Percentiles rank a stretch among this genome's conserved stretches.
Conservation (phyloP, 53 echinoderm and acorn worm species). For the Stichopus horrens region DNA sequence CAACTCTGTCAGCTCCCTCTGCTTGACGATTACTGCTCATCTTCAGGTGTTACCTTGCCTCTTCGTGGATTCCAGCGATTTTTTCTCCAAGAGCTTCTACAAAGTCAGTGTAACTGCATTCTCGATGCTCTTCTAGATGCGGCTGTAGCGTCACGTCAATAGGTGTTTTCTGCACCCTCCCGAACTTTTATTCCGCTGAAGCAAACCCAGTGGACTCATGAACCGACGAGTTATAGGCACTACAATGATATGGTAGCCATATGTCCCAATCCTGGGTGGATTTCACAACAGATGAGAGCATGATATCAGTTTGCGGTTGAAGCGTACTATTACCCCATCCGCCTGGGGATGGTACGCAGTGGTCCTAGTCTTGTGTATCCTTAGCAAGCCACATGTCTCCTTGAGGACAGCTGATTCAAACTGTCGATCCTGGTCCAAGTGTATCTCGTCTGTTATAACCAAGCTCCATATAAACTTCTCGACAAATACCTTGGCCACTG, state of each 20-base stretch:
- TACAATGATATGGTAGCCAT: no score
- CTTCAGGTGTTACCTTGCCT: neutral
- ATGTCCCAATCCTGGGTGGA: constrained; percentile 3
- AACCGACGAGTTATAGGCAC: no score
- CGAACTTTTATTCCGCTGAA: no score
- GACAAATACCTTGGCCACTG: constrained; percentile 12
- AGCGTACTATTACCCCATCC: neutral
- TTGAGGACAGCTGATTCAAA: neutral
- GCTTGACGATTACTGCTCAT: neutral
- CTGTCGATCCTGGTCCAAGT: constrained; percentile 3
- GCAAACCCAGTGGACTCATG: no score
- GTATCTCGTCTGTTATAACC: neutral
- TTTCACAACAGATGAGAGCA: neutral
- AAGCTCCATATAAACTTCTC: constrained; percentile 11
- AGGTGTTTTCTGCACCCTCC: neutral
- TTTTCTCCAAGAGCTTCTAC: no score
- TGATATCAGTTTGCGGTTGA: constrained; percentile 2
- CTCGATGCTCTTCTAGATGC: no score
- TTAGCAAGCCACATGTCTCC: neutral
- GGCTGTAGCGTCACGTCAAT: no score
- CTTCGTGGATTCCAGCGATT: no score
- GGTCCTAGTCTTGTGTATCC: neutral
- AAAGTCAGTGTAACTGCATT: no score
- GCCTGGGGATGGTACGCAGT: constrained; percentile 22
- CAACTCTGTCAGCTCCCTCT: no score